Base-by-base conservation (phyloP, 2,113 vertebrate genomes). In the Sorex fumeus region DNA sequence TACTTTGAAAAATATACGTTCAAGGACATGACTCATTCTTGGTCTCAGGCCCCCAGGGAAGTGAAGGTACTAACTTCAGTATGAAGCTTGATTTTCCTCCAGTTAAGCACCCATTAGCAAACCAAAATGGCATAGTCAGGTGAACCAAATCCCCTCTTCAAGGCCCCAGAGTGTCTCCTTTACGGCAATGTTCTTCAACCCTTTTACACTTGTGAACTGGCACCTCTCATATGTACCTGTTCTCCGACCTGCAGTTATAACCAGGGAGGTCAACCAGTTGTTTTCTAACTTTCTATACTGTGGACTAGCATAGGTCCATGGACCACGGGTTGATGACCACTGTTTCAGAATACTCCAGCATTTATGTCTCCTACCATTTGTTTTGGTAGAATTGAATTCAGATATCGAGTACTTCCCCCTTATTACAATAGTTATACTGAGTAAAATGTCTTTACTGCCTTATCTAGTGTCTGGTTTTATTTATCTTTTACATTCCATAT, bases 1-100 rank as follows among this genome's bases (percentile, higher is more conserved):
- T 88, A n/a, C 82, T 62, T 69, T 92, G 62, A 82, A 88, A 75
- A 60, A 19, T 13, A 76, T 4, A 83, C 23, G 75, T 23, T 36
- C 62, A 36, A 45, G 34, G 30, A 74, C 19, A 40, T 40, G 40
- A 64, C 47, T 88, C 32, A 15, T 53, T 82, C 32, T 60, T 82
- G 23, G 0, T 60, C 11, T 75, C 50, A 47, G 70, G n/a, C 25
- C 4, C 30, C 43, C 19, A 30, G 10, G 43, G 66, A 6, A 3
- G 12, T 23, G 40, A 81, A 67, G 70, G 28, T 67, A 43, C 43
- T 74, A 80, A 53, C 28, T 80, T 86, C 6, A 67, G 57, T 32
- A 11, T 12, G 70, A 76, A 82, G 12, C 81, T 81, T 81, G 28
- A 83, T 83, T 83, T 32, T 84, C 19, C 28, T 53, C 13, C 43